These are phyloP conservation scores for Leuciscus idus DNA, from an alignment of 2,113 vertebrate genomes.

Conservation along the genomic window DNA sequence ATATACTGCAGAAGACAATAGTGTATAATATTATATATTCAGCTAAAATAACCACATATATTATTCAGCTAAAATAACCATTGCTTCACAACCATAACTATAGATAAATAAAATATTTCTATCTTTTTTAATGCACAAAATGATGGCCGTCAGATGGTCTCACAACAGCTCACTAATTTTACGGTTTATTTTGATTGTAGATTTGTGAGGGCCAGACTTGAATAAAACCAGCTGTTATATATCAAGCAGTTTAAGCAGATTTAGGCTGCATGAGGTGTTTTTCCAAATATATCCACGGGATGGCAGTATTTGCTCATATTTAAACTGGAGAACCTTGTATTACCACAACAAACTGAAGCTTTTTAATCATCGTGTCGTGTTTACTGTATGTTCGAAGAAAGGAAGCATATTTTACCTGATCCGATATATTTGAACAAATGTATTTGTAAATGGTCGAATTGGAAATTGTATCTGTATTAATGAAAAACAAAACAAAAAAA, in stretches of 20 bases:
- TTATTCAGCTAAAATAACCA: too few relatives aligned
- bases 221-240: neutral
- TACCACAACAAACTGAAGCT: neutral
- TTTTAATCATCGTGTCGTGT: neutral
- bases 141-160: neutral
- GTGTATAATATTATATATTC: too few relatives aligned
- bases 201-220: neutral
- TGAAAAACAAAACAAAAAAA: neutral
- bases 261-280: neutral
- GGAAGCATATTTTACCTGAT: neutral
- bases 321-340: neutral
- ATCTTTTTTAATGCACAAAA: neutral
- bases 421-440: neutral
- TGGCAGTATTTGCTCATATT: slow-evolving; percentile 25
- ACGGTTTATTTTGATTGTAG: neutral
- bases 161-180: neutral
- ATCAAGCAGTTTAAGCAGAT: neutral
- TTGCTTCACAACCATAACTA: neutral
- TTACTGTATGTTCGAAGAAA: neutral
- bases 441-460: too few relatives aligned
- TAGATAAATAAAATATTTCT: neutral
- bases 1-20: neutral
- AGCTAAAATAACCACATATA: too few relatives aligned
- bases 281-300: slow-evolving; percentile 2
- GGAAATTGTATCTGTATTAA: neutral